Conservation (phyloP, 2,797 vertebrate species). For the Tapirus indicus region DNA sequence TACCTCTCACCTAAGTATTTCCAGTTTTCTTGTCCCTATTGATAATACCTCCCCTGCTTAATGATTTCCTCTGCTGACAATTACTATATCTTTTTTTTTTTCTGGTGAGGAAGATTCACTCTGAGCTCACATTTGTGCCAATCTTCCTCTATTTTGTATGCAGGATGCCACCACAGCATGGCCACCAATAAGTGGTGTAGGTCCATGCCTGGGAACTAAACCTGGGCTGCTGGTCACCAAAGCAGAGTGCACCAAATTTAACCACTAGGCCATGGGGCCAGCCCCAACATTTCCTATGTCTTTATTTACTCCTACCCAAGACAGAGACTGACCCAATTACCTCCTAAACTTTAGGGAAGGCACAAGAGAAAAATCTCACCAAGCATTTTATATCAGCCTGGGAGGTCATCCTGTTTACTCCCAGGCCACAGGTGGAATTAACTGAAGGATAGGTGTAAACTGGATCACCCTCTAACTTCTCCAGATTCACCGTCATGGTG, state of each 20-base stretch:
- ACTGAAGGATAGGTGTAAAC: not conserved
- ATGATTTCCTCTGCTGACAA: not conserved
- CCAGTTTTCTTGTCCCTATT: not conserved
- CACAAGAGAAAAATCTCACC: not conserved
- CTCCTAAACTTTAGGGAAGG: not conserved
- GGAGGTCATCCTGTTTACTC: not conserved
- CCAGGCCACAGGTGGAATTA: not conserved
- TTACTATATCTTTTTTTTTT: not conserved
- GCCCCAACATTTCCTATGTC: not conserved
- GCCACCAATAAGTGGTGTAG: no score
- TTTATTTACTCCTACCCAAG: not conserved
- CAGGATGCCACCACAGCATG: no score
- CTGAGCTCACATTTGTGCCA: no score
- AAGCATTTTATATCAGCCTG: not conserved
- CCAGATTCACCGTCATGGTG: not conserved
- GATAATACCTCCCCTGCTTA: not conserved
- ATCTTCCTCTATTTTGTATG: no score
- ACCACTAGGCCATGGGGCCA: no score
- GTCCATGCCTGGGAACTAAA: no score
- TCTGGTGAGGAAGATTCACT: no score
- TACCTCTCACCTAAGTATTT: not conserved
- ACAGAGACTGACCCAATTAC: not conserved
- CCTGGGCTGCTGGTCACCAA: no score
- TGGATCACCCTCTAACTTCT: not conserved
- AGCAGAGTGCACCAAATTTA: no score